Base-by-base conservation (phyloP, 2,113 vertebrate genomes). In the Anthoscopus minutus region DNA sequence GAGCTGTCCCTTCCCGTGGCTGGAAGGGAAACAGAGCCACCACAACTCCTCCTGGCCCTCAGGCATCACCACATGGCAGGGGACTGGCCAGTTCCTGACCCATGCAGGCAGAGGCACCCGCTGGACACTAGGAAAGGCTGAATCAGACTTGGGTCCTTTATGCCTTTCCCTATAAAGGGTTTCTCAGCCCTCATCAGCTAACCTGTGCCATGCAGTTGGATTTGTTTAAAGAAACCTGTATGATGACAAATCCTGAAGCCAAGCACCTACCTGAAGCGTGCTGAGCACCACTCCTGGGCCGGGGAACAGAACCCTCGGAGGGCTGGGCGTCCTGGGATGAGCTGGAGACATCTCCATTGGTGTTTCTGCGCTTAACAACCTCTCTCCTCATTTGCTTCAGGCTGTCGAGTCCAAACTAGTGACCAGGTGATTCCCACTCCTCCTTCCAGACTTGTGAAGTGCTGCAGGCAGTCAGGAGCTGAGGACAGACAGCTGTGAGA, bases 321-420 rank as follows among this genome's bases (percentile, higher is more conserved):
- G 51, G 37, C 47, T 51, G 56, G 81, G 30, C 24, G 51, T 89
- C 73, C 77, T 84, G 69, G 40, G 65, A 62, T 11, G 35, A 67
- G 57, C 73, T 81, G 57, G 54, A 89, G 78, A 74, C 30, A 0
- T 74, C 81, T 87, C 44, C 82, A 8, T 47, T 58, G 53, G 33
- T 8, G 4, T 69, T 51, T 40, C 30, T 1, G 4, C 35, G 1
- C 73, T 91, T 92, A 51, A 12, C 14, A 50, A 22, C 1, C 8
- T 47, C 60, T 81, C 40, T 89, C 73, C 44, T 94, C 73, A 67
- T 89, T 57, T 81, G 60, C 44, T 56, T 81, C 78, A 47, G 73
- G 44, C 57, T 71, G 74, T 21, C 1, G 53, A 48, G 40, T 81
- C 58, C 73, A 44, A 67, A 38, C 25, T 5, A 33, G 50, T 3